Evolutionary conservation across 2,113 vertebrate species (phyloP).

Genomic region (Chlorodrepanis virens): DNA sequence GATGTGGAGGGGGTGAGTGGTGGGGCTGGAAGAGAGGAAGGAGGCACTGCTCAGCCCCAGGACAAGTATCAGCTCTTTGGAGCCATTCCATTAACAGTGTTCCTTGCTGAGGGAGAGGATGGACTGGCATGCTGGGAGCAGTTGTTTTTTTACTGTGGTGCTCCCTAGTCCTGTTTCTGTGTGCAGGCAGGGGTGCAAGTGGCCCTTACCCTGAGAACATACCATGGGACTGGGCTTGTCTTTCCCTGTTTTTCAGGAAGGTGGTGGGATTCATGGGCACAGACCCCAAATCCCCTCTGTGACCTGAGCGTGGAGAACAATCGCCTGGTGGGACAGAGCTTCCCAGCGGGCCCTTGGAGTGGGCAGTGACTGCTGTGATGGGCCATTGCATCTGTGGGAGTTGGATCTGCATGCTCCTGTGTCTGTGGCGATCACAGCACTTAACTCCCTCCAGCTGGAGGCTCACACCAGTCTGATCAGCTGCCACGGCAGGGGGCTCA

Average conservation of each 20-base stretch:
- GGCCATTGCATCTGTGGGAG: background rate
- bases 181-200: background rate
- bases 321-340: background rate
- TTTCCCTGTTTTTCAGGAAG: fast-evolving
- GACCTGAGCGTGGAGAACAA: background rate
- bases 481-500: fast-evolving
- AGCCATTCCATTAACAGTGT: background rate
- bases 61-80: background rate
- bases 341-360: background rate
- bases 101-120: background rate
- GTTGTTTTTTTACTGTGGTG: background rate
- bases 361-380: fast-evolving
- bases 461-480: background rate
- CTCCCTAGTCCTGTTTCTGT: background rate
- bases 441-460: background rate
- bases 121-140: background rate
- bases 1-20: fast-evolving
- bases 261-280: background rate
- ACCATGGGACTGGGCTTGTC: fast-evolving
- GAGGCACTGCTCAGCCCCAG: background rate
- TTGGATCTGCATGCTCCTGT: background rate
- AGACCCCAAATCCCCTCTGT: background rate
- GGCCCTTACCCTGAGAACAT: background rate
- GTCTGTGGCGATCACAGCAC: fast-evolving
- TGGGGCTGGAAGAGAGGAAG: background rate